Evolutionary conservation across 2,113 vertebrate genomes (phyloP).

Genomic region (Nesogale talazaci): DNA sequence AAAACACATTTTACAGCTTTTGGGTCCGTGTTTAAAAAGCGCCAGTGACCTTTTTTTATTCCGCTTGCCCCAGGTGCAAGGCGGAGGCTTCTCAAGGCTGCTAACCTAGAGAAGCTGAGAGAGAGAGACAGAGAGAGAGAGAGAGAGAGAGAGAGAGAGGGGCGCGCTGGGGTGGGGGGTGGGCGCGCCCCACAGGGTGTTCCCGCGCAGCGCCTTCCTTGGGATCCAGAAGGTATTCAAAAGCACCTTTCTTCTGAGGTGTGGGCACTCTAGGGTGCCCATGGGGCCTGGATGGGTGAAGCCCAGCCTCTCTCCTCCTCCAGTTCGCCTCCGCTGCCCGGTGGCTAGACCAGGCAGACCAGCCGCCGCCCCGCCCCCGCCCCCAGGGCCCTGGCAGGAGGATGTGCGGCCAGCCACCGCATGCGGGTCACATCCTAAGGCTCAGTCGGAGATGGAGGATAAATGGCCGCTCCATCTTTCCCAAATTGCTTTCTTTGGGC

Average conservation of each 20-base stretch:
- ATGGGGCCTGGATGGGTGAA: not conserved
- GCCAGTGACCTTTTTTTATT: slow-evolving; percentile 91
- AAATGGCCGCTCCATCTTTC: slow-evolving; percentile 79
- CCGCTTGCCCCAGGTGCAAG: slow-evolving; percentile 90
- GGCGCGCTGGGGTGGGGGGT: not conserved
- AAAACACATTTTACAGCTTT: slow-evolving; percentile 92
- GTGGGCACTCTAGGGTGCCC: not conserved
- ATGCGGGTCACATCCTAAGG: slow-evolving; percentile 73
- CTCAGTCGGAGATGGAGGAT: slow-evolving; percentile 77
- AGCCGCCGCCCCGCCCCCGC: slow-evolving; percentile 46
- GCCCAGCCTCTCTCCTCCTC: not conserved
- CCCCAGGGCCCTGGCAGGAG: slow-evolving; percentile 37
- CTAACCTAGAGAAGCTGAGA: slow-evolving; percentile 82
- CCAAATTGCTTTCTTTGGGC: slow-evolving; percentile 81
- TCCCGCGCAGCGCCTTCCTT: slow-evolving; percentile 13
- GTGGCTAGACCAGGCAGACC: too few relatives aligned
- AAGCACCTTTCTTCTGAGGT: slow-evolving; percentile 1
- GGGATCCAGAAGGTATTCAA: not conserved
- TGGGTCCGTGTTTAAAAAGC: slow-evolving; percentile 92
- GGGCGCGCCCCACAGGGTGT: not conserved
- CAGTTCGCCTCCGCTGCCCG: not conserved
- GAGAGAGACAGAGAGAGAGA: too few relatives aligned
- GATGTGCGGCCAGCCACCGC: slow-evolving; percentile 50
- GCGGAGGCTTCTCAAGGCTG: slow-evolving; percentile 88
- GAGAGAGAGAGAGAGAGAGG: not conserved